Conservation (phyloP, 1,140 invertebrate genomes). For the Batillaria attramentaria region DNA sequence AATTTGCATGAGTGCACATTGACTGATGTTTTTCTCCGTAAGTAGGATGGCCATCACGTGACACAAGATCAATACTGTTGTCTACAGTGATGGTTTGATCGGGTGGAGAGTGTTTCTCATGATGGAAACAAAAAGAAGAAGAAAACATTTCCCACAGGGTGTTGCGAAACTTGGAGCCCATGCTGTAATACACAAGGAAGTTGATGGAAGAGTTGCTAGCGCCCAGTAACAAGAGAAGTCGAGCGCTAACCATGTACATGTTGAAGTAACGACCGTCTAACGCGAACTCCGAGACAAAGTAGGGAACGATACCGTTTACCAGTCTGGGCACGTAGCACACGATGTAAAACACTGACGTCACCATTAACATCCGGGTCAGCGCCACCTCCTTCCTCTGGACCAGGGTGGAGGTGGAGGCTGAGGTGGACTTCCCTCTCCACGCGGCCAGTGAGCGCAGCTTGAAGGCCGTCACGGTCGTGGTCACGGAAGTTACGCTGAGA, state of each 20-base stretch:
- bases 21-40: no score
- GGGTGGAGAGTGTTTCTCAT: no score
- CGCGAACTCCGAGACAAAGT: background rate
- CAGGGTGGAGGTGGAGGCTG: background rate
- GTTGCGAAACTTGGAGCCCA: background rate
- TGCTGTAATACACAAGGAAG: background rate
- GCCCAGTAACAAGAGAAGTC: background rate
- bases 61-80: no score
- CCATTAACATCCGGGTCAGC: constrained; percentile 17
- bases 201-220: background rate
- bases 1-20: no score
- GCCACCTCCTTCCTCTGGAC: constrained; percentile 6
- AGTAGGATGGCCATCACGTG: no score
- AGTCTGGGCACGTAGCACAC: background rate
- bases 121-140: no score
- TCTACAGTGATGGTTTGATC: no score
- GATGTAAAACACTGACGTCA: constrained; percentile 12
- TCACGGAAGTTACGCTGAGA: background rate
- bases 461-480: background rate
- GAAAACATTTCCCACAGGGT: background rate
- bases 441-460: background rate
- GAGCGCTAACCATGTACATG: background rate
- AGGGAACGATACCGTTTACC: background rate
- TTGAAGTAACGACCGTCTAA: background rate
- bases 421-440: background rate